Evolutionary conservation across 1,140 invertebrate species (phyloP).

Genomic region (Theocolax elegans): DNA sequence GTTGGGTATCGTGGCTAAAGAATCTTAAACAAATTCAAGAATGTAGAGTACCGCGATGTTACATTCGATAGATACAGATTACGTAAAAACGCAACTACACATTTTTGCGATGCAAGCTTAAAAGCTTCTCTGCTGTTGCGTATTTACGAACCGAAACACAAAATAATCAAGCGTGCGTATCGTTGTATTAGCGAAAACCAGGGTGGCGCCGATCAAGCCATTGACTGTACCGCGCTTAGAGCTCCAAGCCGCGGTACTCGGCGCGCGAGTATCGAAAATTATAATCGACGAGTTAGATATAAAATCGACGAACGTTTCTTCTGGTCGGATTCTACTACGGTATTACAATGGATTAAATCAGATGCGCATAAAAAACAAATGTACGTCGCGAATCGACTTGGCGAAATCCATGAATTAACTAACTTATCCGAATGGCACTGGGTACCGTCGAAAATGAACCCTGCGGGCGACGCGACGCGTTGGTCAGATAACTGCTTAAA

Average conservation of each 20-base stretch:
- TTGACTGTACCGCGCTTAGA: background rate
- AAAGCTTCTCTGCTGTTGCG: slow-evolving; percentile 44
- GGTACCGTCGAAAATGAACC: slow-evolving; percentile 48
- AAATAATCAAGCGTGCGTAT: no score
- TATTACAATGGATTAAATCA: background rate
- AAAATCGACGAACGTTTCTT: background rate
- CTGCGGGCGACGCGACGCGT: slow-evolving; percentile 45
- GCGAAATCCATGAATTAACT: slow-evolving; percentile 52
- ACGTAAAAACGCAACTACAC: slow-evolving; percentile 41
- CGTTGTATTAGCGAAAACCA: background rate
- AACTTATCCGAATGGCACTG: slow-evolving; percentile 45
- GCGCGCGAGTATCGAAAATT: background rate
- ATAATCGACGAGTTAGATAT: no score
- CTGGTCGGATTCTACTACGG: no score
- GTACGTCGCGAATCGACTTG: no score
- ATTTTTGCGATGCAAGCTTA: slow-evolving; percentile 54
- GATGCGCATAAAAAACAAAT: slow-evolving; percentile 33
- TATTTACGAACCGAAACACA: slow-evolving; percentile 46
- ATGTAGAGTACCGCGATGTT: background rate
- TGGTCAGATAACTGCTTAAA: no score
- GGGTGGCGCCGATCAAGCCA: background rate
- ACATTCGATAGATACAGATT: background rate
- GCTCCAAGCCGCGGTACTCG: background rate
- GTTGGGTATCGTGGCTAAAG: slow-evolving; percentile 10
- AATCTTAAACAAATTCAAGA: background rate